Conservation (phyloP, 2,797 vertebrate species). For the Gastrophryne carolinensis region DNA sequence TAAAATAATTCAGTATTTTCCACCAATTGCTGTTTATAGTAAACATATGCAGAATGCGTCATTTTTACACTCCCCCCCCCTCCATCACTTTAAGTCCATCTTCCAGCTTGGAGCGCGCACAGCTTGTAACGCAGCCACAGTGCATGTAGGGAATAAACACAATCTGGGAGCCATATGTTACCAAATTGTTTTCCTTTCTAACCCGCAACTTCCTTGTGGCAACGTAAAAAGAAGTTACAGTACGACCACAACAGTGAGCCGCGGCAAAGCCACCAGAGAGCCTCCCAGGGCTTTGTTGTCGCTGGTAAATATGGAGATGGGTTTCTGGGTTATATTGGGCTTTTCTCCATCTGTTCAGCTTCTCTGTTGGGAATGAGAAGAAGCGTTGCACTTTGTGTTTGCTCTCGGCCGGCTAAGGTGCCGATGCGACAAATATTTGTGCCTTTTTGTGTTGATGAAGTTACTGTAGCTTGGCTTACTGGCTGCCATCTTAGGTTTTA, state of each 20-base stretch:
- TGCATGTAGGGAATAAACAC: neutral
- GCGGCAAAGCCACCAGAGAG: neutral
- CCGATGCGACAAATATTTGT: neutral
- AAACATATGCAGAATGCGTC: no score
- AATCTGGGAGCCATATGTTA: constrained; percentile 17
- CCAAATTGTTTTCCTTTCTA: neutral
- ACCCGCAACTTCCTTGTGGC: constrained; percentile 16
- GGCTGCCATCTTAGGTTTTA: no score
- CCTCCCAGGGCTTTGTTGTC: neutral
- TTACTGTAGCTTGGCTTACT: no score
- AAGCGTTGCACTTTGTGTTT: neutral
- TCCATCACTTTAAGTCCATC: no score
- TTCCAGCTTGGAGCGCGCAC: no score
- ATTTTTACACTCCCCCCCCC: no score
- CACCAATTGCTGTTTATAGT: no score
- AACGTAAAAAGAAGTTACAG: neutral
- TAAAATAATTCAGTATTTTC: no score
- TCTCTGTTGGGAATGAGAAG: neutral
- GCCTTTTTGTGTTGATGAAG: neutral
- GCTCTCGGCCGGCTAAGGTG: neutral
- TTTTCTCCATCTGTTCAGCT: constrained; percentile 28
- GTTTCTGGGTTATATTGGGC: constrained; percentile 1
- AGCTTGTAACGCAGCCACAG: neutral
- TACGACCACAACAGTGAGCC: constrained; percentile 18
- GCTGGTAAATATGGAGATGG: neutral